phyloP scores from a whole-genome alignment of 2,797 vertebrate species.

The Erpetoichthys calabaricus region DNA sequence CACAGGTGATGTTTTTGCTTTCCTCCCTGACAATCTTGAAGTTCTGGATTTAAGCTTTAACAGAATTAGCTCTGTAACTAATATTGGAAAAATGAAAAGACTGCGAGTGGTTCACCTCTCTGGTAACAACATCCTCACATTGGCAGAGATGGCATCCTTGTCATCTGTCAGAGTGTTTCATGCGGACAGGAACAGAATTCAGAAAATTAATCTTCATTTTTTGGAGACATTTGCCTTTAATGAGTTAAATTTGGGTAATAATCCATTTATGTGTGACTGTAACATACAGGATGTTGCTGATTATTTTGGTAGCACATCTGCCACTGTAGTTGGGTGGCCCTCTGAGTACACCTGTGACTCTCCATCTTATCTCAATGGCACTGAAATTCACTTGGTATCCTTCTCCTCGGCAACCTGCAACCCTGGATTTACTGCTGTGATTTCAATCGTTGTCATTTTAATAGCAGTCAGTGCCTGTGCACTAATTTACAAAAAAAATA shows the following conservation, averaged over 20 bases:
- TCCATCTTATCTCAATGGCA: constrained; percentile 1
- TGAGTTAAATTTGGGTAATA: constrained; percentile 10
- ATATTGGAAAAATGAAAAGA: constrained; percentile 4
- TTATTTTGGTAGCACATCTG: constrained; percentile 1
- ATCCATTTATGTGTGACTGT: constrained; percentile 10
- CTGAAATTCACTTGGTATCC: neutral
- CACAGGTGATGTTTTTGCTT: constrained; percentile 1
- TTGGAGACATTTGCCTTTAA: neutral
- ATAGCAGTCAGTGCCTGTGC: too few species aligned
- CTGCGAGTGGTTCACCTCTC: constrained; percentile 2
- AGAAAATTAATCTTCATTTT: neutral
- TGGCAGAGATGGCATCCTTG: constrained; percentile 1
- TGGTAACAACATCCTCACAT: constrained; percentile 3
- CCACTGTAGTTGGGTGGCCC: constrained; percentile 6
- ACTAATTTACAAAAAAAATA: too few species aligned
- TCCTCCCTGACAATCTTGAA: constrained; percentile 4
- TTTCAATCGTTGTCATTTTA: too few species aligned
- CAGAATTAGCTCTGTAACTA: constrained; percentile 3
- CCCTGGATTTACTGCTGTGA: neutral
- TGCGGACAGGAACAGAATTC: constrained; percentile 7
- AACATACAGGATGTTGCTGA: constrained; percentile 2
- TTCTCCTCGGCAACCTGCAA: constrained; percentile 1
- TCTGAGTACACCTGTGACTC: neutral
- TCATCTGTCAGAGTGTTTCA: constrained; percentile 3
- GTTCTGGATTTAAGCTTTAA: constrained; percentile 11